These are phyloP conservation scores for Chironomus striatipennis DNA, from an alignment of 1,140 invertebrate genomes.

Conservation along the genomic window DNA sequence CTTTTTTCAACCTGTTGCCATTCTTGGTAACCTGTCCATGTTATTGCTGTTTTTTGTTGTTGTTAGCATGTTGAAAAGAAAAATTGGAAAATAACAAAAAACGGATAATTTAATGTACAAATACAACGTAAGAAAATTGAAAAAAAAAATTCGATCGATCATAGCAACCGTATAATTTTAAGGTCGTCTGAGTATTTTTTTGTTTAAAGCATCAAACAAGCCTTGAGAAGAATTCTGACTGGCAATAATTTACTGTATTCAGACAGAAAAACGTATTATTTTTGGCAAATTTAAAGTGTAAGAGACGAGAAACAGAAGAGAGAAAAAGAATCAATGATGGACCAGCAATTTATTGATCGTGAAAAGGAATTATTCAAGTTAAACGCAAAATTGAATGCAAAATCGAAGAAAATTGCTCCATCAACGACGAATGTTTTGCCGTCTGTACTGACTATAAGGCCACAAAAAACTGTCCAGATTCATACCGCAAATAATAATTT, in stretches of 20 bases:
- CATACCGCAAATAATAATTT: constrained; percentile 18
- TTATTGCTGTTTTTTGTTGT: no score
- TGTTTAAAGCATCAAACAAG: background rate
- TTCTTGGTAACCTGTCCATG: no score
- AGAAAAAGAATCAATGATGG: background rate
- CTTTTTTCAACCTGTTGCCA: no score
- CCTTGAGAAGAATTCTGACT: background rate
- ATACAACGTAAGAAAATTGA: background rate
- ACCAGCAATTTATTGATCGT: constrained; percentile 3
- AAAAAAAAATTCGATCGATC: background rate
- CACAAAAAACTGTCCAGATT: background rate
- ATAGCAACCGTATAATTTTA: constrained; percentile 13
- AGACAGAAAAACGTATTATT: background rate
- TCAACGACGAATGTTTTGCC: background rate
- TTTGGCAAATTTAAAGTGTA: background rate
- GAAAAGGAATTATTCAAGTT: constrained; percentile 16
- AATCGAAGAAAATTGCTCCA: background rate
- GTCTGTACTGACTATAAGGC: background rate
- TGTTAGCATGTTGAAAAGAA: no score
- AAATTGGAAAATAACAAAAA: no score
- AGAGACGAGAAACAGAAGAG: background rate
- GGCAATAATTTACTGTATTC: background rate
- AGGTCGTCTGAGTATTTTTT: background rate
- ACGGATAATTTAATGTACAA: background rate
- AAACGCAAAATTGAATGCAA: constrained; percentile 8